Conservation (phyloP, 64 coral and sea anemone genomes). For the Catalaphyllia jardinei region DNA sequence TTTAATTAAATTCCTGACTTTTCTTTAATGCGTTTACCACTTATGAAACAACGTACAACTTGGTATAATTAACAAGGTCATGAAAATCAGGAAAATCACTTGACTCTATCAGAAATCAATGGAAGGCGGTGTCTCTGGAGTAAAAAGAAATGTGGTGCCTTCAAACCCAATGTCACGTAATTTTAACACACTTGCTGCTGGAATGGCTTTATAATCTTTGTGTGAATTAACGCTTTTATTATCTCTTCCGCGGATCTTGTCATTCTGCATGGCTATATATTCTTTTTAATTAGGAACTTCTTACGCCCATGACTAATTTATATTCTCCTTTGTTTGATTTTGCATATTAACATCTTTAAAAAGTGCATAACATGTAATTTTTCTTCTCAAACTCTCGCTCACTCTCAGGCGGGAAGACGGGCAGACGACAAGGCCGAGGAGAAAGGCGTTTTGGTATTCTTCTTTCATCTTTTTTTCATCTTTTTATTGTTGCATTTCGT, state of each 20-base stretch:
- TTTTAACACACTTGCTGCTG: background rate
- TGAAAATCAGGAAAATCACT: too few species aligned
- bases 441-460: slow-evolving; percentile 57
- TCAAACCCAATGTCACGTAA: background rate
- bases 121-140: too few species aligned
- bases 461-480: slow-evolving; percentile 43
- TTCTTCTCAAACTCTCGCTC: slow-evolving; percentile 35
- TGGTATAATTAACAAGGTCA: too few species aligned
- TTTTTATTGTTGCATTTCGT: slow-evolving; percentile 15
- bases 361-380: slow-evolving; percentile 18
- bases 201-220: background rate
- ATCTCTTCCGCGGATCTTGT: background rate
- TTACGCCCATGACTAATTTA: background rate
- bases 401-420: slow-evolving; percentile 52
- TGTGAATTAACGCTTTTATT: background rate
- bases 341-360: slow-evolving; percentile 7
- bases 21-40: too few species aligned
- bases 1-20: background rate
- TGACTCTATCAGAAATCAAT: too few species aligned
- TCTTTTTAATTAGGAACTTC: background rate
- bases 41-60: background rate
- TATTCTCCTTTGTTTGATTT: background rate
- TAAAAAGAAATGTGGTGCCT: background rate
- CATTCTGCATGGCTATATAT: background rate
- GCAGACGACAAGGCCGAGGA: slow-evolving; percentile 60